A percentile compares a stretch with the other conserved stretches of the same genome.
Evolutionary conservation across 2,797 vertebrate genomes (phyloP).

Genomic region (Acropternis orthonyx): DNA sequence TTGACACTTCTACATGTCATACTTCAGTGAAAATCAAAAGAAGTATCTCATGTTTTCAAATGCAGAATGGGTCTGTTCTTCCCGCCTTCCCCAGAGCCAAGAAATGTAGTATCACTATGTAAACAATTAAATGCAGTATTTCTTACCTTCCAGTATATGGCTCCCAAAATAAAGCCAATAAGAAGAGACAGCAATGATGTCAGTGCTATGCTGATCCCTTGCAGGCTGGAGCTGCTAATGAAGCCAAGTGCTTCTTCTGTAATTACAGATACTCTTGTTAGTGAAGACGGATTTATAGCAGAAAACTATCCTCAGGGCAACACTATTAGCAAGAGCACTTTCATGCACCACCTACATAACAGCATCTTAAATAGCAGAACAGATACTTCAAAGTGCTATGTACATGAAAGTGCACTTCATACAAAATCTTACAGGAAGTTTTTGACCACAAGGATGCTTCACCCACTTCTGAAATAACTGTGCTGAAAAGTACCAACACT

Average conservation of each 20-base stretch:
- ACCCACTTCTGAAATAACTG: not conserved
- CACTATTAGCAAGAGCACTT: not conserved
- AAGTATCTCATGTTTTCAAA: not conserved
- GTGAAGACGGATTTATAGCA: not conserved
- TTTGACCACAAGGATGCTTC: not conserved
- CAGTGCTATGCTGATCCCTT: constrained; percentile 77
- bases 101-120: not conserved
- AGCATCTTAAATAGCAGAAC: not conserved
- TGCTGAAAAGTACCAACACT: not conserved
- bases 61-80: not conserved
- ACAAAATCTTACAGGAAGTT: not conserved
- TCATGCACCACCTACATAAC: not conserved
- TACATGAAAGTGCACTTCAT: not conserved
- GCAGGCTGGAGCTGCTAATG: constrained; percentile 62
- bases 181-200: constrained; percentile 75
- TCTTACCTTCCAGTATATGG: constrained; percentile 80
- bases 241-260: constrained; percentile 65
- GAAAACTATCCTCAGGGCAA: constrained; percentile 4
- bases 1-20: not conserved
- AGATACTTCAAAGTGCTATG: not conserved
- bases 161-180: constrained; percentile 80
- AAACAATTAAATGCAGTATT: not conserved
- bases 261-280: constrained; percentile 63
- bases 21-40: not conserved
- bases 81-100: not conserved